phyloP scores from a whole-genome alignment of 2,797 vertebrate species.

The Typhlichthys eigenmanni region DNA sequence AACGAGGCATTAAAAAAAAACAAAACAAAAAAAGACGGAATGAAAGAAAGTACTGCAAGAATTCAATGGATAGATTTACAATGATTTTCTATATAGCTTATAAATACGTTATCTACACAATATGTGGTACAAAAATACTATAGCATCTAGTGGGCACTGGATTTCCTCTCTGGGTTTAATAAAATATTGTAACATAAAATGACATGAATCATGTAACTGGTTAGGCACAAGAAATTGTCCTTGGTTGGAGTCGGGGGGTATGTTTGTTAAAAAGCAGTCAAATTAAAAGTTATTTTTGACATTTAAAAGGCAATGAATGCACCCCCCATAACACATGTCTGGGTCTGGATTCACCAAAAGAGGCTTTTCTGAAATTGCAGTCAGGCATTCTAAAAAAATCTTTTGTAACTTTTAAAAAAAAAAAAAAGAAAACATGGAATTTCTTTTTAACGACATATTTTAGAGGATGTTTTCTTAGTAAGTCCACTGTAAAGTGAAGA shows the following conservation, averaged over 20 bases:
- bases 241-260: slow-evolving; percentile 30
- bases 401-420: slow-evolving; percentile 6
- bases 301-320: background rate
- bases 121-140: slow-evolving; percentile 89
- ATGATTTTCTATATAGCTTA: slow-evolving; percentile 85
- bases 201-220: slow-evolving; percentile 61
- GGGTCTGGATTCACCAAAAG: slow-evolving; percentile 15
- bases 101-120: slow-evolving; percentile 91
- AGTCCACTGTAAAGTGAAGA: slow-evolving; percentile 4
- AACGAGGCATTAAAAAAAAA: slow-evolving; percentile 78
- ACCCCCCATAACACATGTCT: slow-evolving; percentile 14
- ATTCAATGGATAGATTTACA: slow-evolving; percentile 86
- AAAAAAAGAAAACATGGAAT: slow-evolving; percentile 10
- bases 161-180: slow-evolving; percentile 42
- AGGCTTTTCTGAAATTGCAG: slow-evolving; percentile 31
- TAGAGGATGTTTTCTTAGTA: slow-evolving; percentile 13
- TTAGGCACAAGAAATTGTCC: slow-evolving; percentile 81
- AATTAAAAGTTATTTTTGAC: slow-evolving; percentile 2
- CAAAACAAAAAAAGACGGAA: slow-evolving; percentile 75
- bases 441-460: slow-evolving; percentile 55
- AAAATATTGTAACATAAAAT: slow-evolving; percentile 45
- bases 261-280: background rate
- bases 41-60: slow-evolving; percentile 86
- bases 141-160: slow-evolving; percentile 80
- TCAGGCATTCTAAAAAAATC: slow-evolving; percentile 26